Base-by-base conservation (phyloP, 2,888 invertebrate genomes). In the Watsonalla binaria region DNA sequence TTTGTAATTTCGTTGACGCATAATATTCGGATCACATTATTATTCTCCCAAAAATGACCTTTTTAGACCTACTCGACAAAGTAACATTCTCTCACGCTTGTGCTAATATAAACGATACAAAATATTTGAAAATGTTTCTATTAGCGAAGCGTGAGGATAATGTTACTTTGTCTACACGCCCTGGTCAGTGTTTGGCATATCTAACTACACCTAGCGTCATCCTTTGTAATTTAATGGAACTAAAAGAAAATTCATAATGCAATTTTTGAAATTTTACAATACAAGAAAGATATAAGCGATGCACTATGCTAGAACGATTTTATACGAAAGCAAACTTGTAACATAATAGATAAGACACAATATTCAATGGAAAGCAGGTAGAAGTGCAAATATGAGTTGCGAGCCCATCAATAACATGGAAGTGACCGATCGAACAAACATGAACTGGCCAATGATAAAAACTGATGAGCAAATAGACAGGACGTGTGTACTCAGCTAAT, bases 391-490 rank as follows among this genome's bases (percentile, higher is more conserved):
- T 71, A 70, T 68, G 65, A 71, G 69, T 70, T 73, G 74, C 68
- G 79, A 72, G 75, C 76, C 84, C 86, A 89, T 89, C 90, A 87
- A 90, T 89, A 87, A 89, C 78, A 68, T 80, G 78, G 78, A 82
- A 82, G 84, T 89, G 90, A 89, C 85, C 86, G 90, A 88, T 88
- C 85, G 84, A 76, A 84, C 86, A 88, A 88, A 90, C 90, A 89
- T 72, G 73, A 78, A 86, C 84, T 82, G 79, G 78, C 78, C 87
- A 90, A 88, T 90, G 90, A 90, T 90, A 90, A 90, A 90, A 90
- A 90, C 87, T 90, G 89, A 90, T 84, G 87, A 84, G 86, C 85
- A 90, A 90, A 90, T 90, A 90, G 80, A 88, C 86, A 78, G 78
- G 81, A 80, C 81, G 78, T 90, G 90, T 90, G 88, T 90, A 85